These are phyloP conservation scores for Nasua narica DNA, from an alignment of 2,797 vertebrate species.

Conservation along the genomic window DNA sequence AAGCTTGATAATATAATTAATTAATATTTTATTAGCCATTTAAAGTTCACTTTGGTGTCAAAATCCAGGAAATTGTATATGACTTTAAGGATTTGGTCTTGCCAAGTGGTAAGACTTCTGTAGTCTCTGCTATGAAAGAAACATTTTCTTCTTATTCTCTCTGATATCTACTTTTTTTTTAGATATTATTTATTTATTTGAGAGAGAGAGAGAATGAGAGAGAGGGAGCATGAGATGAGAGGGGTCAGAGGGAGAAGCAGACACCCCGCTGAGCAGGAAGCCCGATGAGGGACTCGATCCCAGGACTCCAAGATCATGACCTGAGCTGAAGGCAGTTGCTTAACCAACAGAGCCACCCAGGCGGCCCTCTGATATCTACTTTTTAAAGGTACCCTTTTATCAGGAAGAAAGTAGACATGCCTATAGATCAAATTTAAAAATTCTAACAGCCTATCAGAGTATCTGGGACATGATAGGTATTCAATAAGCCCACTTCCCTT, in stretches of 20 bases:
- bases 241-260: too few relatives aligned
- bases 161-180: background rate
- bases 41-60: background rate
- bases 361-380: background rate
- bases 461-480: background rate
- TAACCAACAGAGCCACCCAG: too few relatives aligned
- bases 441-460: background rate
- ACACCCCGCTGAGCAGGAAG: too few relatives aligned
- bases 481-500: background rate
- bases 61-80: background rate
- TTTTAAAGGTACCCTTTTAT: background rate
- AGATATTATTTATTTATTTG: too few relatives aligned
- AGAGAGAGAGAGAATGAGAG: too few relatives aligned
- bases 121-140: background rate
- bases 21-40: background rate
- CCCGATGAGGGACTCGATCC: too few relatives aligned
- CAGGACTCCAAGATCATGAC: too few relatives aligned
- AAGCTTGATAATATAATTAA: background rate
- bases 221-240: too few relatives aligned
- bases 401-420: background rate
- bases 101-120: background rate
- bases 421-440: background rate
- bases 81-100: background rate
- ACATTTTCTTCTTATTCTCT: background rate
- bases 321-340: too few relatives aligned